Evolutionary conservation across 2,797 vertebrate genomes (phyloP).

Genomic region (Scleropages formosus): DNA sequence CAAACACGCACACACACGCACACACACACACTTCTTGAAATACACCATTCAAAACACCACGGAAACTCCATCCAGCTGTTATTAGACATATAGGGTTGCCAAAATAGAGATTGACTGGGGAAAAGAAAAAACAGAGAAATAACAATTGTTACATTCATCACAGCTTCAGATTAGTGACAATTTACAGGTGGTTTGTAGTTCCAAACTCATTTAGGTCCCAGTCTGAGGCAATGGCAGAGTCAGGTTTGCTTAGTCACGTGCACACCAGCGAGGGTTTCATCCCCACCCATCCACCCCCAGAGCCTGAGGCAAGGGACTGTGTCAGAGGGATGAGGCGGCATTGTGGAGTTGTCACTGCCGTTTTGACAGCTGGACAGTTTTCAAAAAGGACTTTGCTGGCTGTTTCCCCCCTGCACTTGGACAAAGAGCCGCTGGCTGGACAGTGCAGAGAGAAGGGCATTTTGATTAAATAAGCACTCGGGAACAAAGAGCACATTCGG

Average conservation of each 20-base stretch:
- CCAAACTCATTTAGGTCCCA: not conserved
- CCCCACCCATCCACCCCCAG: not conserved
- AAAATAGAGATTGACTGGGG: slow-evolving; percentile 60
- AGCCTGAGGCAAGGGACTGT: not conserved
- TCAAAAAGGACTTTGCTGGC: slow-evolving; percentile 70
- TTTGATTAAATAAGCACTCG: slow-evolving; percentile 75
- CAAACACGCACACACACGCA: not conserved
- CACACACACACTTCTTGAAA: not conserved
- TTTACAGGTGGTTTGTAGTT: not conserved
- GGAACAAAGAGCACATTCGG: slow-evolving; percentile 73
- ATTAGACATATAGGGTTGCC: slow-evolving; percentile 83
- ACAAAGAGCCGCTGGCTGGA: slow-evolving; percentile 64
- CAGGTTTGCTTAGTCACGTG: not conserved
- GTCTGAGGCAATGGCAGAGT: not conserved
- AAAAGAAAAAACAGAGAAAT: not conserved
- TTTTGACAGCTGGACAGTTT: slow-evolving; percentile 81
- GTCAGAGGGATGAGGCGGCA: slow-evolving; percentile 46
- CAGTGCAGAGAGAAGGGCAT: slow-evolving; percentile 56
- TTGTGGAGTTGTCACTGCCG: slow-evolving; percentile 76
- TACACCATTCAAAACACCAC: slow-evolving; percentile 32
- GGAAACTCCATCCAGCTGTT: slow-evolving; percentile 75
- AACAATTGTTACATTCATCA: not conserved
- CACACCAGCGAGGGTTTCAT: not conserved
- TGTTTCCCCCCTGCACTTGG: slow-evolving; percentile 64
- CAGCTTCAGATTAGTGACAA: not conserved